Conservation (phyloP, 2,113 vertebrate genomes). For the Suncus etruscus region DNA sequence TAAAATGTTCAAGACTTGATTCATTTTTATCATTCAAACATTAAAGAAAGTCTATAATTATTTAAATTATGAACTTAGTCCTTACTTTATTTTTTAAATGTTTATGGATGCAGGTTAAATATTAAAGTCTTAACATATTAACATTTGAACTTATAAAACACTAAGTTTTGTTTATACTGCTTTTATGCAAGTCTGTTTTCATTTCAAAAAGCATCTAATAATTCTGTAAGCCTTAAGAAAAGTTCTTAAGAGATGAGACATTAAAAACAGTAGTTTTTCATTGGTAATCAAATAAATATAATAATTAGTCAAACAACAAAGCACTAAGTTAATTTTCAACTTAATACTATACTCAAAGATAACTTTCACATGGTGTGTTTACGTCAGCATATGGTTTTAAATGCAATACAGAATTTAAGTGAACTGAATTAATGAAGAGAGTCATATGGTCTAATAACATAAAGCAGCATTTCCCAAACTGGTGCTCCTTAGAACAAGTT, state of each 20-base stretch:
- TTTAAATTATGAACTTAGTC: constrained; percentile 20
- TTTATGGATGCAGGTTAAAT: constrained; percentile 38
- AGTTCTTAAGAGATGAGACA: constrained; percentile 53
- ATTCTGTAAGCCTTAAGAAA: constrained; percentile 53
- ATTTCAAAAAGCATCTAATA: constrained; percentile 55
- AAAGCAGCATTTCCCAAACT: constrained; percentile 77
- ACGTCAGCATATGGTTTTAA: constrained; percentile 73
- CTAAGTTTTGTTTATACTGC: constrained; percentile 53
- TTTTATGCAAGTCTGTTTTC: constrained; percentile 61
- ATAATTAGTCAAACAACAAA: constrained; percentile 69
- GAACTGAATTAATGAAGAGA: constrained; percentile 72
- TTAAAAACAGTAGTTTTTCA: constrained; percentile 50
- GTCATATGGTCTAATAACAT: constrained; percentile 70
- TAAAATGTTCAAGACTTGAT: not conserved
- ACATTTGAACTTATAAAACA: constrained; percentile 56
- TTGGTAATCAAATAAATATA: constrained; percentile 64
- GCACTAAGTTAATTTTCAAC: constrained; percentile 50
- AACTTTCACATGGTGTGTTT: constrained; percentile 78
- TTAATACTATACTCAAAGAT: constrained; percentile 57
- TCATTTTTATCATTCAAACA: constrained; percentile 4
- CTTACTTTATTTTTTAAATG: constrained; percentile 34
- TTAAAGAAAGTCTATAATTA: not conserved
- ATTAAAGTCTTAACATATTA: constrained; percentile 57
- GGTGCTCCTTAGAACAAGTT: constrained; percentile 75
- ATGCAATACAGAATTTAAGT: constrained; percentile 67